A percentile compares a stretch with the other conserved stretches of the same genome.
Evolutionary conservation across 1,140 invertebrate species (phyloP).

Genomic region (Sarcophaga peregrina): DNA sequence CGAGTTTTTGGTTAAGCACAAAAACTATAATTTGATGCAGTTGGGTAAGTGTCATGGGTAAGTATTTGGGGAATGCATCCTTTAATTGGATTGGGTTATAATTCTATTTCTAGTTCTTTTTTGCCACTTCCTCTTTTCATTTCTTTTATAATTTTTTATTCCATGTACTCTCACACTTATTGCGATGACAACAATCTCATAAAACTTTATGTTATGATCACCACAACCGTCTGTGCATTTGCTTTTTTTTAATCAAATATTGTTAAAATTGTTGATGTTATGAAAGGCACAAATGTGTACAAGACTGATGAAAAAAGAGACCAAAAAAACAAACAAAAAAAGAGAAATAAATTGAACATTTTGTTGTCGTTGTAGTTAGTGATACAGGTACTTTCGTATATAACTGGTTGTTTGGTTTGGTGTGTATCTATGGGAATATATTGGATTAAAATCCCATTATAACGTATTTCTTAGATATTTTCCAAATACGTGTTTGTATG

Average conservation of each 20-base stretch:
- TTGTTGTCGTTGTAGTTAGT: too few species aligned
- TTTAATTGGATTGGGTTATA: conserved; percentile 36
- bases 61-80: background rate
- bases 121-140: background rate
- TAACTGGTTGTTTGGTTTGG: background rate
- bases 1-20: background rate
- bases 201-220: conserved; percentile 27
- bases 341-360: too few species aligned
- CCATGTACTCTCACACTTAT: conserved; percentile 9
- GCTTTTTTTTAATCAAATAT: conserved; percentile 38
- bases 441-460: background rate
- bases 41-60: background rate
- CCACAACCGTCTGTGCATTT: conserved; percentile 8
- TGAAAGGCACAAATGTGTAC: background rate
- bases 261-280: conserved; percentile 21
- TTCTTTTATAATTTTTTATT: background rate
- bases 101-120: conserved; percentile 9
- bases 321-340: background rate
- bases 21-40: background rate
- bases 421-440: background rate
- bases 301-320: background rate
- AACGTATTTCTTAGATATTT: conserved; percentile 3
- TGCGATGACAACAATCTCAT: conserved; percentile 27
- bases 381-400: background rate
- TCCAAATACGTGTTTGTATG: background rate